Evolutionary conservation across 2,113 vertebrate genomes (phyloP), one percentile per base, ranked within the genome.

Genomic region (Thomomys bottae): DNA sequence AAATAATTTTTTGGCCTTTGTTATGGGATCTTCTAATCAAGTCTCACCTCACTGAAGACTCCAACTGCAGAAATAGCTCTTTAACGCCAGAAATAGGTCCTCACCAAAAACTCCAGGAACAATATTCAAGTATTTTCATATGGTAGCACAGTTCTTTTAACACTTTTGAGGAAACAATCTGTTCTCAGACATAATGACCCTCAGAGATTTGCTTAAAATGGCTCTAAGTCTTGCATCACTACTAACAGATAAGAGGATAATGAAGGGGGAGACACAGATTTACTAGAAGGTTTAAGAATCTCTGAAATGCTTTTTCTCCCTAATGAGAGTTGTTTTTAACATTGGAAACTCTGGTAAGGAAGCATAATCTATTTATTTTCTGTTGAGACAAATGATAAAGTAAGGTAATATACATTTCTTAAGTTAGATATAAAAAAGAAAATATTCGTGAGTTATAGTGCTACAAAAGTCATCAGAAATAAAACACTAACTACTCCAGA

Each of bases 231-330:
- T 92, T 73, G 94, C 84, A 91, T 91, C 78, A 97, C 59, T 76
- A 97, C 92, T 81, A 81, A 93, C 93, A 96, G 95, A 94, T 99
- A 99, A 99, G 98, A 99, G 98, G 99, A 99, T 99, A 98, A 99
- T 68, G 34, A 95, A 96, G 95, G 84, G 4, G 97, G 92, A 88
- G 95, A 97, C 94, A 96, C 83, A 98, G 98, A 98, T 98, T 99
- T 98, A 95, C 32, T 66, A 84, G 36, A 54, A 5, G 1, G 81
- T 40, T 94, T 88, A 90, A 80, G 38, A 90, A 83, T 81, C 80
- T 88, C n/a, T 59, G 4, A 91, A 88, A 73, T 36, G 78, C 24
- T 21, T 28, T 94, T 81, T 76, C 84, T 64, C 34, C 72, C 70
- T 81, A 91, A 10, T 78, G 23, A 94, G 84, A 85, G 64, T 76